These are phyloP conservation scores for Mythimna albipuncta DNA, from an alignment of 2,888 invertebrate genomes.

Conservation along the genomic window DNA sequence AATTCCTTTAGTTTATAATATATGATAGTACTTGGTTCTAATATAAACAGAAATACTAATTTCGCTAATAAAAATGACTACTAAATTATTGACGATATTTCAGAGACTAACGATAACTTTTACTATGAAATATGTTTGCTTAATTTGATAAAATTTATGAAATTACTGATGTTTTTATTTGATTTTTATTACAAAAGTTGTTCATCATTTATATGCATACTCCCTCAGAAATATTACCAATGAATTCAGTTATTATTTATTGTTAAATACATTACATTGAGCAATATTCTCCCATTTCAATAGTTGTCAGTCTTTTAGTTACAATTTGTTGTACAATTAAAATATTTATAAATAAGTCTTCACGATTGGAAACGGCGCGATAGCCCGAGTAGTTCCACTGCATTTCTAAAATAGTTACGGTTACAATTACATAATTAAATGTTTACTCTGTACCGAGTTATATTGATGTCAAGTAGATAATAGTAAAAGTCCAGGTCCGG, in stretches of 20 bases:
- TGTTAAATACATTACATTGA: constrained; percentile 59
- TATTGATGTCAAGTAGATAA: constrained; percentile 40
- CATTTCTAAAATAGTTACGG: constrained; percentile 52
- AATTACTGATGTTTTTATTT: not conserved
- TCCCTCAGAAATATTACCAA: not conserved
- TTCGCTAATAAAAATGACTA: not conserved
- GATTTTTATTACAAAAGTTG: not conserved
- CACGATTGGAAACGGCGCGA: constrained; percentile 56
- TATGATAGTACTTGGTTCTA: constrained; percentile 26
- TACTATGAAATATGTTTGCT: not conserved
- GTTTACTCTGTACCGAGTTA: constrained; percentile 38
- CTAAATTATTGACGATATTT: not conserved
- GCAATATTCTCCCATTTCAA: constrained; percentile 27
- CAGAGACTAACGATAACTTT: not conserved
- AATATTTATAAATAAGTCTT: constrained; percentile 40
- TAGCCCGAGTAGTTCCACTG: constrained; percentile 38
- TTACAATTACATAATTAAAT: constrained; percentile 18
- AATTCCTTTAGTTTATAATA: constrained; percentile 28
- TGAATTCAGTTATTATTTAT: not conserved
- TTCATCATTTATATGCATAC: not conserved
- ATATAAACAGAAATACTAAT: constrained; percentile 18
- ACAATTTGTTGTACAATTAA: constrained; percentile 55
- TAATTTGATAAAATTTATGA: not conserved
- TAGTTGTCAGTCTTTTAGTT: constrained; percentile 37
- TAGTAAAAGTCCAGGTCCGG: constrained; percentile 14